Conservation (phyloP, 2,888 invertebrate species). For the Parnassius glacialis region DNA sequence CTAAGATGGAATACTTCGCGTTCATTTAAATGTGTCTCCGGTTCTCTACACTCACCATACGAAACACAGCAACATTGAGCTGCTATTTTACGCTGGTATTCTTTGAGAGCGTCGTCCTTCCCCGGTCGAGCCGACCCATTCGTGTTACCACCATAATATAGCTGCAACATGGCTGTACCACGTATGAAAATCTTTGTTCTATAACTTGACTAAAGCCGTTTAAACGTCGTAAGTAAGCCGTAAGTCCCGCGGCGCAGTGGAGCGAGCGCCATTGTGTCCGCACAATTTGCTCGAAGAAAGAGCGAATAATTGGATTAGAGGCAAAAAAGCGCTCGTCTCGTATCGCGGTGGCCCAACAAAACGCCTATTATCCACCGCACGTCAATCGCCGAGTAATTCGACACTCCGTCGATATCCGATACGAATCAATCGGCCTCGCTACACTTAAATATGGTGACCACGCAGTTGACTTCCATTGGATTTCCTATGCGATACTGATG, state of each 20-base stretch:
- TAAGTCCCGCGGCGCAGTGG: not conserved
- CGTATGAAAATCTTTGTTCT: not conserved
- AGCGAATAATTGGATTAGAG: constrained; percentile 39
- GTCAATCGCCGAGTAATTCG: constrained; percentile 17
- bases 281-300: constrained; percentile 34
- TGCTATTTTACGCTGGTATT: too few species aligned
- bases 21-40: too few species aligned
- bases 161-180: too few species aligned
- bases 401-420: constrained; percentile 12
- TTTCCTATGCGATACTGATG: too few species aligned
- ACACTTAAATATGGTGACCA: constrained; percentile 10
- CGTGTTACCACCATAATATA: too few species aligned
- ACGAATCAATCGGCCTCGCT: constrained; percentile 1
- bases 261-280: constrained; percentile 23
- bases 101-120: too few species aligned
- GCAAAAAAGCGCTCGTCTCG: constrained; percentile 36
- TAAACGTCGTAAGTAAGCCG: constrained; percentile 1
- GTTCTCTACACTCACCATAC: too few species aligned
- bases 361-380: constrained; percentile 35
- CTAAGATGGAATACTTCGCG: too few species aligned
- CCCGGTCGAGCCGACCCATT: too few species aligned
- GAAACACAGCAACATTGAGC: too few species aligned
- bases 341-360: constrained; percentile 35
- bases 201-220: not conserved
- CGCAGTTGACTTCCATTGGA: not conserved